Evolutionary conservation across 2,797 vertebrate genomes (phyloP).

Genomic region (Anolis apletophallus): DNA sequence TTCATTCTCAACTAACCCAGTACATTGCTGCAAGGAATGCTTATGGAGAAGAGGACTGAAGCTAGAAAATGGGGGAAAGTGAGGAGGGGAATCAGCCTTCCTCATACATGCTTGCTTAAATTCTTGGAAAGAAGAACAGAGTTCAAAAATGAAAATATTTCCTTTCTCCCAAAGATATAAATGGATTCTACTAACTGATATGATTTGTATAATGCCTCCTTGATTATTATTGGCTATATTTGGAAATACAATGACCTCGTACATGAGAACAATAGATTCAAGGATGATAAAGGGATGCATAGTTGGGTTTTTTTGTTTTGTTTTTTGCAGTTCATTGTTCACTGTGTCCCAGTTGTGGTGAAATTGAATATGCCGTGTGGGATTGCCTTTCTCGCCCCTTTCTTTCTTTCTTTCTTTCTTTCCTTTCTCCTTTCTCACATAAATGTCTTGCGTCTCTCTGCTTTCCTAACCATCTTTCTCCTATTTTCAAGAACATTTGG

Average conservation of each 20-base stretch:
- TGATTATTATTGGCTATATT: neutral
- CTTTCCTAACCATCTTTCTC: conserved; percentile 27
- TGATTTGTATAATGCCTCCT: neutral
- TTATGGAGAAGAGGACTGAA: too few species aligned
- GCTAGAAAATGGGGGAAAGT: neutral
- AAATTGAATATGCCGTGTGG: neutral
- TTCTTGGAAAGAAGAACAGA: neutral
- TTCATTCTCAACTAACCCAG: neutral
- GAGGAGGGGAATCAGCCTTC: neutral
- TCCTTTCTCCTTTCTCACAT: accelerated
- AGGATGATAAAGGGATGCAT: conserved; percentile 8
- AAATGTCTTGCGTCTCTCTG: conserved; percentile 32
- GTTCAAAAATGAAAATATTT: neutral
- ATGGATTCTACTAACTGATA: neutral
- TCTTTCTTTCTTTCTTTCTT: too few species aligned
- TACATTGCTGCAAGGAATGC: neutral
- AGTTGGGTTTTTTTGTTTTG: too few species aligned
- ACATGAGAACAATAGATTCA: conserved; percentile 6
- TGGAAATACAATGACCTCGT: neutral
- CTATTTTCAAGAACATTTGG: conserved; percentile 28
- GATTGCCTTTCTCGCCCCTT: neutral
- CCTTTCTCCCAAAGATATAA: neutral
- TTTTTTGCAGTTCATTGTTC: neutral
- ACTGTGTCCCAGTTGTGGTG: neutral
- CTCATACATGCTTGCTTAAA: neutral